Base-by-base conservation (phyloP, 2,888 invertebrate species). In the Caenorhabditis sp. region DNA sequence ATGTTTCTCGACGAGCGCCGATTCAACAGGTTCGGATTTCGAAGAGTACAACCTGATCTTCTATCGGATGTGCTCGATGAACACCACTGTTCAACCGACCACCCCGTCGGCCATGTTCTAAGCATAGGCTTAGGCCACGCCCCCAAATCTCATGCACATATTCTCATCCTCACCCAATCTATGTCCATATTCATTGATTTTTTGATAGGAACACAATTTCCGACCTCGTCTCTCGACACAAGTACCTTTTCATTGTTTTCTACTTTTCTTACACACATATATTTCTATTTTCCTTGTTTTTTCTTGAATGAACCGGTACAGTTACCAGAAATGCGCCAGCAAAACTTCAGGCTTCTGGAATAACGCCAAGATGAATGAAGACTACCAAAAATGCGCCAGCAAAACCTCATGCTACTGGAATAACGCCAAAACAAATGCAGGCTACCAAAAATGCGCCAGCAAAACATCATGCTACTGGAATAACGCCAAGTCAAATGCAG, bases 31-130 rank as follows among this genome's bases (percentile, higher is more conserved):
- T 37, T n/a, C n/a, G n/a, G 66, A 62, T 51, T 87, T 73, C 70
- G 86, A 87, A 57, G 85, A 87, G 71, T 87, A 81, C 79, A 85
- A 83, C 70, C 69, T 87, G 55, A 76, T 85, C 62, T 87, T 87
- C 80, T 87, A 86, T 70, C 82, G 87, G 8, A 73, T 71, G 21
- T 87, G 87, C 49, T 23, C 59, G 23, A 43, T 17, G 43, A 43
- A 43, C 43, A 6, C 51, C 6, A 51, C 51, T 1, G 21, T 12
- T 3, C 21, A 51, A 23, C 8, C 51, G 12, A 21, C 51, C 51
- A 51, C 51, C 8, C 2, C 51, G 2, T 51, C 51, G 21, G 21
- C 51, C 2, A 51, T 51, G 4, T 23, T 23, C 21, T 49, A 14
- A 4, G 17, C 49, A 4, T 49, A 49, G 17, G 4, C 31, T 31